Conservation (phyloP, 2,888 invertebrate species). For the Drosophila tanythrix region DNA sequence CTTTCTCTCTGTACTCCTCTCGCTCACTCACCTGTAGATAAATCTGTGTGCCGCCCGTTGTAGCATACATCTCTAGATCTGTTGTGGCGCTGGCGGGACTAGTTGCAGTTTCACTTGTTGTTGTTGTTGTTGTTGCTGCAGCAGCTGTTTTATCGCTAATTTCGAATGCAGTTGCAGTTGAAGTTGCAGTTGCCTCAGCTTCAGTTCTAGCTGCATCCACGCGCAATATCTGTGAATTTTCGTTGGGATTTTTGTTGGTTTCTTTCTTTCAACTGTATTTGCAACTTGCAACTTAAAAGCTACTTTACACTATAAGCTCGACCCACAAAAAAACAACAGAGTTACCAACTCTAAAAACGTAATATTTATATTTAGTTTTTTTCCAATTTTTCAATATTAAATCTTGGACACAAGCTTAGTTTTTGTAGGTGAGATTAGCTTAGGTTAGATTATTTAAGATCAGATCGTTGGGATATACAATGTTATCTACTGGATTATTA, state of each 20-base stretch:
- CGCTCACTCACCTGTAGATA: constrained; percentile 85
- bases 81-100: constrained; percentile 56
- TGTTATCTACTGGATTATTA: background rate
- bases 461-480: background rate
- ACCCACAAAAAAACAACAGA: background rate
- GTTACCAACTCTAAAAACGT: background rate
- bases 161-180: constrained; percentile 66
- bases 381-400: background rate
- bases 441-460: background rate
- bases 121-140: constrained; percentile 35
- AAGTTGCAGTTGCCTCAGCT: constrained; percentile 77
- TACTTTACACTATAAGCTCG: background rate
- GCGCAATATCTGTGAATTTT: constrained; percentile 84
- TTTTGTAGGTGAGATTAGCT: background rate
- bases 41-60: constrained; percentile 85
- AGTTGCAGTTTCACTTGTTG: constrained; percentile 60
- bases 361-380: background rate
- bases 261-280: constrained; percentile 25
- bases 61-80: constrained; percentile 83
- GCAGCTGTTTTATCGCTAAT: constrained; percentile 64
- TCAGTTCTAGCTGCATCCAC: constrained; percentile 76
- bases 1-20: constrained; percentile 1
- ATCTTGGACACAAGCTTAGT: background rate
- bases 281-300: constrained; percentile 32
- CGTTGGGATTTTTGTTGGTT: constrained; percentile 47